Conservation (phyloP, 2,888 invertebrate genomes). For the Ectropis crepuscularia region DNA sequence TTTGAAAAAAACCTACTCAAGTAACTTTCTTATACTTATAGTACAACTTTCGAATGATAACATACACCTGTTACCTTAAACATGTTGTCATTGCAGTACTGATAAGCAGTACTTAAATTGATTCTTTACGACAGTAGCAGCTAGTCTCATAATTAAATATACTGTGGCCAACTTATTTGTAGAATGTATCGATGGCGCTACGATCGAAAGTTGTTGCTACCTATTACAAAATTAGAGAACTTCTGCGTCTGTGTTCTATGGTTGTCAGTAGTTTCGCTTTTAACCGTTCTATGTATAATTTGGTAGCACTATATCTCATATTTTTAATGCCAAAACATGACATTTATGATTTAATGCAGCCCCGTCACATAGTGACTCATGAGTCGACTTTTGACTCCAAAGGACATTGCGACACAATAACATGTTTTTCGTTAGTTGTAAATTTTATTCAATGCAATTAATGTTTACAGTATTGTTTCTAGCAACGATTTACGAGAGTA, state of each 20-base stretch:
- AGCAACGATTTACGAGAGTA: background rate
- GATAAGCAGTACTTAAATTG: background rate
- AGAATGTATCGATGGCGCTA: too few relatives aligned
- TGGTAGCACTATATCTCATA: slow-evolving; percentile 3
- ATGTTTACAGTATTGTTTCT: background rate
- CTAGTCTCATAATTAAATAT: slow-evolving; percentile 8
- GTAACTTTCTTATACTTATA: too few relatives aligned
- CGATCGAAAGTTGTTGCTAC: too few relatives aligned
- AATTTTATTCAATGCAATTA: slow-evolving; percentile 12
- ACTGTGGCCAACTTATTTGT: too few relatives aligned
- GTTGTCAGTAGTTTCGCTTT: too few relatives aligned
- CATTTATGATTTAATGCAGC: slow-evolving; percentile 34
- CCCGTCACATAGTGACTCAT: slow-evolving; percentile 17
- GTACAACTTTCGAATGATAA: too few relatives aligned
- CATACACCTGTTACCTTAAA: background rate
- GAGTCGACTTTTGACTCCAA: slow-evolving; percentile 23
- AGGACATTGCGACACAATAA: slow-evolving; percentile 32
- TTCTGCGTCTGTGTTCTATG: too few relatives aligned
- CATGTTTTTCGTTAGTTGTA: slow-evolving; percentile 21
- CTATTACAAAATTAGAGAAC: too few relatives aligned
- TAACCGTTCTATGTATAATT: background rate
- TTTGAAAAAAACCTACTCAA: too few relatives aligned
- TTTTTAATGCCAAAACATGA: slow-evolving; percentile 32
- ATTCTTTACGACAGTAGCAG: slow-evolving; percentile 21
- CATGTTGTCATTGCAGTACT: background rate